A percentile compares a stretch with the other conserved stretches of the same genome.
These are phyloP conservation scores for Thunnus albacares DNA, from an alignment of 2,797 vertebrate genomes.

Conservation along the genomic window DNA sequence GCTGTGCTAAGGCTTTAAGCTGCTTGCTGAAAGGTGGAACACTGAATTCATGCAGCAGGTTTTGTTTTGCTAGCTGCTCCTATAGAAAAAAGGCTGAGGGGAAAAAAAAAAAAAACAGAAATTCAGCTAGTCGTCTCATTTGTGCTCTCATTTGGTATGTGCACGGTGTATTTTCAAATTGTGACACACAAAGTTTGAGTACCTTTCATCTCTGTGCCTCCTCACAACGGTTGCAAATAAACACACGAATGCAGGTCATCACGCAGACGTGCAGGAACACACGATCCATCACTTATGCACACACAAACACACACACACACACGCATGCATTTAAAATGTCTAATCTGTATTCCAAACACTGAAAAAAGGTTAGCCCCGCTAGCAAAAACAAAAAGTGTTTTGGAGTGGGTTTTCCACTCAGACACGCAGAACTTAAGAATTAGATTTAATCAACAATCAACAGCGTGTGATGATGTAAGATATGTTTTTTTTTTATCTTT, in stretches of 20 bases:
- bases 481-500: background rate
- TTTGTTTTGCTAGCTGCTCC: conserved; percentile 44
- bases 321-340: conserved; percentile 38
- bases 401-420: conserved; percentile 41
- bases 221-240: conserved; percentile 11
- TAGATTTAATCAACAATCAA: background rate
- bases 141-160: conserved; percentile 57
- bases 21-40: conserved; percentile 65
- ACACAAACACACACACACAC: conserved; percentile 13
- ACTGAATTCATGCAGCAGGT: conserved; percentile 62
- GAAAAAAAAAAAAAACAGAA: conserved; percentile 40
- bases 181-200: conserved; percentile 35
- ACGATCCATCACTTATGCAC: background rate
- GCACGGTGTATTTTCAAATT: conserved; percentile 45
- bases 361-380: conserved; percentile 39
- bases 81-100: conserved; percentile 56
- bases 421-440: conserved; percentile 35
- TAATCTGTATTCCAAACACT: conserved; percentile 69
- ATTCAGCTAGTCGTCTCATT: conserved; percentile 56
- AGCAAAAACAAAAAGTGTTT: conserved; percentile 41
- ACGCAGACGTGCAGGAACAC: background rate
- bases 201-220: conserved; percentile 20
- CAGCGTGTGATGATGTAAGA: background rate
- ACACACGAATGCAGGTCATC: conserved; percentile 30
- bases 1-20: conserved; percentile 66